Percentiles rank a stretch among this genome's conserved stretches.
phyloP scores from a whole-genome alignment of 2,113 vertebrate species.

The Poeciliopsis retropinna region DNA sequence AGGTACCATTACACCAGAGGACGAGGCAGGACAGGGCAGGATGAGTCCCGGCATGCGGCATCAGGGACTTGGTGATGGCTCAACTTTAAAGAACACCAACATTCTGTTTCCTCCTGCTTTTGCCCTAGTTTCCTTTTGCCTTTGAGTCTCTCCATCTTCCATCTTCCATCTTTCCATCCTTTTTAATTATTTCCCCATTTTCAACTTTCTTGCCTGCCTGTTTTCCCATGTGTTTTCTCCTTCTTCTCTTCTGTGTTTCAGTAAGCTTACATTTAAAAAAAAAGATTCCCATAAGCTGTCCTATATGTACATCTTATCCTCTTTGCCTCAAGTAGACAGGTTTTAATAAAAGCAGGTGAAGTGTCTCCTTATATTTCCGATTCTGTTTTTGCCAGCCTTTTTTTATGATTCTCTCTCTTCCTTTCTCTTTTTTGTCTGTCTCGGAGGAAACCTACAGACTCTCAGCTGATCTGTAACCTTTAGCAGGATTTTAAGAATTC shows the following conservation, averaged over 20 bases:
- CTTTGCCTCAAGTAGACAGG: constrained; percentile 5
- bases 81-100: constrained; percentile 56
- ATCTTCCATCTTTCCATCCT: constrained; percentile 25
- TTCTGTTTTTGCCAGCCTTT: background rate
- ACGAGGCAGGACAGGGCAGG: constrained; percentile 21
- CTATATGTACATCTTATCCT: too few relatives aligned
- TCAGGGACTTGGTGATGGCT: constrained; percentile 53
- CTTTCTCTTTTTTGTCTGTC: background rate
- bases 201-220: constrained; percentile 34
- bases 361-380: constrained; percentile 5
- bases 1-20: constrained; percentile 28
- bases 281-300: background rate
- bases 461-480: constrained; percentile 35
- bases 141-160: constrained; percentile 25
- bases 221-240: constrained; percentile 18
- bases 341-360: constrained; percentile 14
- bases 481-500: constrained; percentile 46
- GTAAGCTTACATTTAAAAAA: background rate
- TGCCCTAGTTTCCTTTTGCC: constrained; percentile 54
- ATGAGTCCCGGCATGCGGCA: constrained; percentile 46
- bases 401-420: background rate
- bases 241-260: background rate
- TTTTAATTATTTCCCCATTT: constrained; percentile 17
- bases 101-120: constrained; percentile 30
- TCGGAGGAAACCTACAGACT: constrained; percentile 9